A percentile compares a stretch with the other conserved stretches of the same genome.
Evolutionary conservation across 1,140 invertebrate genomes (phyloP).

Genomic region (Zeugodacus cucurbitae): DNA sequence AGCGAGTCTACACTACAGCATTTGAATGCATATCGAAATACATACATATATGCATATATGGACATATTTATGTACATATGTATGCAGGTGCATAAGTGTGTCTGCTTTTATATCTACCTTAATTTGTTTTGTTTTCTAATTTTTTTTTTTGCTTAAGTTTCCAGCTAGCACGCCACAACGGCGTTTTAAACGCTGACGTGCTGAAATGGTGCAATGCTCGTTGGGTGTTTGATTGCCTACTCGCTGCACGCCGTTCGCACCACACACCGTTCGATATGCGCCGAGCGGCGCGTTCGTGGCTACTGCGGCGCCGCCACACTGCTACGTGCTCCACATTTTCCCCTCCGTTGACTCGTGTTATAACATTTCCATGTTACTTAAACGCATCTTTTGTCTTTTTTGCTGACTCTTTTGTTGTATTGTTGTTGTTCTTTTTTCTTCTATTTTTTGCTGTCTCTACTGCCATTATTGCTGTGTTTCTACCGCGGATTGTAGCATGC

Average conservation of each 20-base stretch:
- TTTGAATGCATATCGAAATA: neutral
- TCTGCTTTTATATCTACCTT: neutral
- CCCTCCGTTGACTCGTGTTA: slow-evolving; percentile 15
- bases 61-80: neutral
- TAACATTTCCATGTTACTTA: slow-evolving; percentile 4
- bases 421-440: neutral
- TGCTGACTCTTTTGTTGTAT: neutral
- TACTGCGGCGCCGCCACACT: neutral
- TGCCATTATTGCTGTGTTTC: neutral
- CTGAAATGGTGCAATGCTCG: neutral
- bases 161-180: neutral
- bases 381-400: neutral
- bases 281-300: neutral
- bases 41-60: neutral
- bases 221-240: slow-evolving; percentile 11
- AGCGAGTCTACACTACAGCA: neutral
- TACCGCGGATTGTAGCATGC: neutral
- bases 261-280: neutral
- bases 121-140: neutral
- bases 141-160: neutral
- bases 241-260: neutral
- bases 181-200: neutral
- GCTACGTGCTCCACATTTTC: slow-evolving; percentile 30
- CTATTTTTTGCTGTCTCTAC: neutral
- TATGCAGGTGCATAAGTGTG: neutral